Evolutionary conservation across 2,888 invertebrate genomes (phyloP).

Genomic region (Cyrtodaria siliqua): DNA sequence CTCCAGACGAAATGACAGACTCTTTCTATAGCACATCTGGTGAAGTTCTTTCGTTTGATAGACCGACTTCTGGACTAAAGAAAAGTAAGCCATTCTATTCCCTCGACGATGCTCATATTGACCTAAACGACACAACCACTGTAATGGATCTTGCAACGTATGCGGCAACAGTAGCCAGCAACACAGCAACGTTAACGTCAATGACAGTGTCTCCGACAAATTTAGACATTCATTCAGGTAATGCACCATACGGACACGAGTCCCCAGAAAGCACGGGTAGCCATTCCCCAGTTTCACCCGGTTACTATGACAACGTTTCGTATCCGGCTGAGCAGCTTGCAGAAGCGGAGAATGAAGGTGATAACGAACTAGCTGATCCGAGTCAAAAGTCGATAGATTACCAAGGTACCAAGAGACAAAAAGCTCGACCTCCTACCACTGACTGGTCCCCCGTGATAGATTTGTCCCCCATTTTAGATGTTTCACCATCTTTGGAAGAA

Average conservation of each 20-base stretch:
- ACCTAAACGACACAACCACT: constrained; percentile 72
- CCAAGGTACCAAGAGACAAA: constrained; percentile 83
- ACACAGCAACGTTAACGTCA: constrained; percentile 84
- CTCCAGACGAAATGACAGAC: constrained; percentile 75
- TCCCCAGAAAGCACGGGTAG: constrained; percentile 74
- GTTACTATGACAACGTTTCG: constrained; percentile 76
- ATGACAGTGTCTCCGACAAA: constrained; percentile 84
- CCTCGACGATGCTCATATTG: constrained; percentile 51
- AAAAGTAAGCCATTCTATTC: constrained; percentile 66
- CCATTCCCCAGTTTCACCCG: constrained; percentile 80
- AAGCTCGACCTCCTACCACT: constrained; percentile 81
- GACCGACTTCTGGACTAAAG: constrained; percentile 64
- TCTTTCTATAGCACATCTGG: constrained; percentile 68
- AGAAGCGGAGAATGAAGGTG: constrained; percentile 69
- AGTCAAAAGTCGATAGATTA: constrained; percentile 83
- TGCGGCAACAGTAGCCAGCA: constrained; percentile 85
- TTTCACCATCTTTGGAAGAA: constrained; percentile 86
- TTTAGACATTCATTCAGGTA: constrained; percentile 58
- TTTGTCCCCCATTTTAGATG: constrained; percentile 86
- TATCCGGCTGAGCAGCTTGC: constrained; percentile 64
- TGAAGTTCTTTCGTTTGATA: constrained; percentile 69
- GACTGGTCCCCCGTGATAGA: constrained; percentile 87
- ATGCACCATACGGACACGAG: constrained; percentile 61
- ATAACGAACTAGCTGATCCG: constrained; percentile 82
- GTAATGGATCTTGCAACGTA: constrained; percentile 84